Conservation (phyloP, 1,140 invertebrate species). For the Drosophila nikananu region DNA sequence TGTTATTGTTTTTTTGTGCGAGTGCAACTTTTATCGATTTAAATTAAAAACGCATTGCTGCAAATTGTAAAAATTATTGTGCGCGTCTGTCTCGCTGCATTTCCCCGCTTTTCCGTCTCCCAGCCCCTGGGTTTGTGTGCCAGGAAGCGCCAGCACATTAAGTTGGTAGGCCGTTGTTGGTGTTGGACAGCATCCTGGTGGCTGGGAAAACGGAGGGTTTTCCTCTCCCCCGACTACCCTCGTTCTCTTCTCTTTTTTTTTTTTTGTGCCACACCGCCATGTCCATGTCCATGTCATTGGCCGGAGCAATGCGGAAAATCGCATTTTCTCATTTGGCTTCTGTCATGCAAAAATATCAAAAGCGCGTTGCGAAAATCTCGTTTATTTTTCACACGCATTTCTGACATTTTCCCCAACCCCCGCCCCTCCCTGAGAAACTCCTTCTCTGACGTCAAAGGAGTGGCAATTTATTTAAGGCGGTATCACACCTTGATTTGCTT, state of each 20-base stretch:
- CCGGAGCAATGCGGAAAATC: constrained; percentile 82
- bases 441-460: neutral
- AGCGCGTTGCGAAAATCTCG: constrained; percentile 81
- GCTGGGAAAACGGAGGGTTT: constrained; percentile 40
- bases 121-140: constrained; percentile 21
- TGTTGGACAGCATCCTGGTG: constrained; percentile 66
- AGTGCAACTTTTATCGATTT: constrained; percentile 82
- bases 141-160: constrained; percentile 80
- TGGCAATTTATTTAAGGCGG: neutral
- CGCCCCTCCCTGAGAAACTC: neutral
- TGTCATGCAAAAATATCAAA: constrained; percentile 84
- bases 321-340: constrained; percentile 83
- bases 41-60: constrained; percentile 83
- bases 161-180: constrained; percentile 74
- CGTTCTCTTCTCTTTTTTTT: constrained; percentile 1
- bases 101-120: neutral
- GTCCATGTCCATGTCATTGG: constrained; percentile 77
- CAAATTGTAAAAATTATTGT: constrained; percentile 83
- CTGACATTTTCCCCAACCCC: constrained; percentile 59
- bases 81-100: constrained; percentile 59
- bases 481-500: neutral
- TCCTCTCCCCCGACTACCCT: neutral
- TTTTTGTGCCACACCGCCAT: constrained; percentile 12
- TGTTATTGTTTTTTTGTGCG: constrained; percentile 66
- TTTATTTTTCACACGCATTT: constrained; percentile 83